Base-by-base conservation (phyloP, 2,113 vertebrate species). In the Petrocephalus zakoni region DNA sequence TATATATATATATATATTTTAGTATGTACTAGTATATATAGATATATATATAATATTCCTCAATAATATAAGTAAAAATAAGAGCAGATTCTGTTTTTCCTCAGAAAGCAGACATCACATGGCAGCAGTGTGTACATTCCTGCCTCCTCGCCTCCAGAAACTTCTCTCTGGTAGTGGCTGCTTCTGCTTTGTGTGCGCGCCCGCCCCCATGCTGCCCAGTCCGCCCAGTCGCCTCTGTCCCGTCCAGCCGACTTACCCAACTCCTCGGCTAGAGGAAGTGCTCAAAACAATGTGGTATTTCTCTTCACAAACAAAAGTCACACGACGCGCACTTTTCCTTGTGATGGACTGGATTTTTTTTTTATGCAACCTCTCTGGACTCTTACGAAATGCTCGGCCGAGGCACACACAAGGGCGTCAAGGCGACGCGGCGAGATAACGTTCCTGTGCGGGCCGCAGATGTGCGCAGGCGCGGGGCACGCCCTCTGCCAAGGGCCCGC, bases 331-430 rank as follows among this genome's bases (percentile, higher is more conserved):
- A 75, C n/a, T 87, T 90, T 90, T 93, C 88, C 92, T 89, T 91
- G 87, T 93, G 90, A 93, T 89, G 88, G 72, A 90, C 42, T 90
- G 87, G 55, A 61, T 88, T 91, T 64, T 58, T 83, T 83, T 58
- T n/a, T 68, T 64, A 61, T 58, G 56, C 85, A 61, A 46, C n/a
- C 21, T 90, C 87, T 82, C 46, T 42, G 86, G 72, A 55, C 87
- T 86, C 87, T 90, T 93, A 88, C 91, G 94, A 94, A 94, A 94
- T 11, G 34, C 34, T 88, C 75, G 92, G 93, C 81, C 91, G 91
- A 93, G 89, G 37, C 2, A 4, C 81, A 9, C 19, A 49, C 81
- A n/a, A 49, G 81, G 84, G 29, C 29, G n/a, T 56, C 29, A 13
- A 13, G 52, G n/a, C 51, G 52, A 19, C n/a, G 4, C 51, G 37